Evolutionary conservation across 2,113 vertebrate species (phyloP), one percentile per base, ranked within the genome.

Genomic region (Peromyscus leucopus): DNA sequence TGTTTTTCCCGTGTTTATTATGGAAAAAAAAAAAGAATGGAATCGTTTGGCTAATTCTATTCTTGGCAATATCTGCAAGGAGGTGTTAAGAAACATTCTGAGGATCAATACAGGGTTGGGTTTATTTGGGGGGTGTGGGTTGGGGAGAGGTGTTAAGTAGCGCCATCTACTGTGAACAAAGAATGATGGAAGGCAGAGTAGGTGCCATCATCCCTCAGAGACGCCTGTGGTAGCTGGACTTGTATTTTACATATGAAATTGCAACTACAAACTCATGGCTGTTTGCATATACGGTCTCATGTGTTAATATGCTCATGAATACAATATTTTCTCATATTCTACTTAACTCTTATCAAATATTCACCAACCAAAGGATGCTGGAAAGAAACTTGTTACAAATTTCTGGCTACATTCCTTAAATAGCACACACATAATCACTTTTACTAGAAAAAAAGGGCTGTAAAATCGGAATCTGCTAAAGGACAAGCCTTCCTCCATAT

Each of bases 11-110:
- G 17, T 89, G 39, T 42, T 36, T 59, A 33, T 31, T 71, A 48
- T 46, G 7, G 11, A 2, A 36, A 33, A 28, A 75, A 19, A 28
- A 24, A 46, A 31, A 82, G 67, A 15, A 48, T 4, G 12, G 36
- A n/a, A 67, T 57, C 83, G 3, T 42, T 59, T 51, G 33, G 51
- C 4, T 26, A 63, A 39, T n/a, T 39, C 46, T 63, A 1, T 0
- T 24, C 12, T 48, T 90, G 26, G 39, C 63, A 51, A 61, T 75
- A 11, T 31, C 46, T 9, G 8, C 13, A 31, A 7, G 0, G 3
- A 59, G 86, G 22, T 65, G 59, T 86, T 67, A 76, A 65, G 80
- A 84, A 82, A 65, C 72, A 78, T 46, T 76, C 91, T 12, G 89
- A 89, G 72, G n/a, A 79, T 76, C 5, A 0, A 46, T 63, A 22